Base-by-base conservation (phyloP, 2,888 invertebrate species). In the Achlya flavicornis region DNA sequence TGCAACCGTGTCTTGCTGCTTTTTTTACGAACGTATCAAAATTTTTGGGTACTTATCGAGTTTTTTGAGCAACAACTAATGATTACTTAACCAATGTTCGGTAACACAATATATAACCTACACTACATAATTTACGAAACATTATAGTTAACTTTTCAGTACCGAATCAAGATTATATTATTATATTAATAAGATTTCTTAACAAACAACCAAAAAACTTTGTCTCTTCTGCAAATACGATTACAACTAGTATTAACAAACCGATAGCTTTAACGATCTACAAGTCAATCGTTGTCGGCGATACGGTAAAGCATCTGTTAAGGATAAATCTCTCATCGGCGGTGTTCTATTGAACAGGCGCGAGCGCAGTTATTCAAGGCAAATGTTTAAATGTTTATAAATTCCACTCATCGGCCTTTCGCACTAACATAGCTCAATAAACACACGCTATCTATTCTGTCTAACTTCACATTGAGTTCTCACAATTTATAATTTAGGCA, bases 311-410 rank as follows among this genome's bases (percentile, higher is more conserved):
- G 67, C 70, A 78, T 80, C 79, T 80, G 78, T 76, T 80, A 75
- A 72, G 80, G 77, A 89, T 91, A 90, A 89, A 91, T 89, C 90
- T 87, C 70, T 92, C 89, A 82, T 76, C 91, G 78, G 67, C 68
- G 64, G 65, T 68, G 67, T 70, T 69, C 83, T 71, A 86, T 87
- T 84, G 73, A 79, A 69, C 74, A 66, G 64, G 66, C 68, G 67
- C 74, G 74, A 67, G 68, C 72, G 73, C 75, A 75, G 75, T 74
- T 77, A 79, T 79, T 41, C 78, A 72, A 71, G 66, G 74, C 78
- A 80, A 82, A 84, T 89, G 86, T 91, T 91, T 92, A 80, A 82
- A 84, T 89, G 86, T 91, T 91, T 92, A 91, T 85, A 85, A 81
- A 85, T 83, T 84, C 83, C 84, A 79, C 80, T 91, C 92, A 88